Base-by-base conservation (phyloP, 2,888 invertebrate species). In the Xestoiulus laeticollis region DNA sequence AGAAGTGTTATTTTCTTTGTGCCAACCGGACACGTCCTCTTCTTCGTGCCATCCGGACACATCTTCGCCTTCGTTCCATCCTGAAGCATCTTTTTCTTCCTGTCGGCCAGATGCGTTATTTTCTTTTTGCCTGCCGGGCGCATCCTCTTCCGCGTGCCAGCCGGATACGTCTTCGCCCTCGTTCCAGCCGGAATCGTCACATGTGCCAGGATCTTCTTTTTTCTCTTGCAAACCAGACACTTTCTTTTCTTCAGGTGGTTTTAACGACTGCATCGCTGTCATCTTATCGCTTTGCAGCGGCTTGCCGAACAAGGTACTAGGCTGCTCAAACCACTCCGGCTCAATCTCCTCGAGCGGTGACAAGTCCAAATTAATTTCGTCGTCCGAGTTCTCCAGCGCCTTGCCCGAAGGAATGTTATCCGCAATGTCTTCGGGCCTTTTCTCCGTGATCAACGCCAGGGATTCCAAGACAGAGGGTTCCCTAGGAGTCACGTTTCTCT, bases 281-380 rank as follows among this genome's bases (percentile, higher is more conserved):
- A 78, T 30, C 12, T 78, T 78, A 0, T 78, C 78, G 30, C 30
- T 14, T 16, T 6, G 30, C 78, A 78, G 3, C 14, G 78, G 78
- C 78, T 78, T 78, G 14, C 78, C 78, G 30, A 78, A 78, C 30
- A 78, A 78, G 30, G 78, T 78, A 14, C 78, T 78, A 14, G 78
- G 78, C 30, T 78, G 78, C 14, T 78, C 78, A 16, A 78, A 78
- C 78, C 78, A 78, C 14, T 78, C 78, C 3, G 78, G 78, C 16
- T 78, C 78, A 30, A 78, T 78, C 26, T 78, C 78, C 12, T 78
- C 30, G 30, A 78, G 78, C 16, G 78, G 78, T 14, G 78, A 26
- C 30, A 78, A 78, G 78, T 78, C 78, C 26, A 78, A 78, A 78
- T 78, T 78, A 30, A 78, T 78, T 78, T 78, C 78, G 30, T 78